These are phyloP conservation scores for Solen grandis DNA, from an alignment of 1,140 invertebrate species.

Conservation along the genomic window DNA sequence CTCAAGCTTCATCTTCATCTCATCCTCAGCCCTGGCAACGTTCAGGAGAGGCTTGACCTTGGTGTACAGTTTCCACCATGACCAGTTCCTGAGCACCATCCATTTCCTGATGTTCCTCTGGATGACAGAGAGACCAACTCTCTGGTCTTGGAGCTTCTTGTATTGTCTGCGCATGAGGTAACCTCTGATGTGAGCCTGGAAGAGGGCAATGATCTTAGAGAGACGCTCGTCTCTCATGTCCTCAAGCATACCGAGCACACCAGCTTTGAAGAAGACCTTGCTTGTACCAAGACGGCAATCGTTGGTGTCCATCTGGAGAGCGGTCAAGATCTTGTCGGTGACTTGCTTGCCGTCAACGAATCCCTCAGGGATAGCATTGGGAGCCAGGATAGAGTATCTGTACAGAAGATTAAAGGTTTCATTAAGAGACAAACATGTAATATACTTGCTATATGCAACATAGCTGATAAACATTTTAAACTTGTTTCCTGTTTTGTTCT, in stretches of 20 bases:
- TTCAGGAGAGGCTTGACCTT: constrained; percentile 98
- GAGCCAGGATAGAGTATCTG: constrained; percentile 98
- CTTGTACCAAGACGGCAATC: constrained; percentile 96
- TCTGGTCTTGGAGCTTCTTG: constrained; percentile 98
- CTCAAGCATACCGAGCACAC: constrained; percentile 99
- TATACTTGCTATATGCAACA: no score
- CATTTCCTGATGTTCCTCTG: constrained; percentile 99
- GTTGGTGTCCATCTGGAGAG: constrained; percentile 90
- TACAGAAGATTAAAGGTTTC: no score
- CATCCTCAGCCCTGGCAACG: constrained; percentile 98
- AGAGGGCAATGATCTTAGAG: constrained; percentile 97
- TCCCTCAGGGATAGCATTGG: constrained; percentile 88
- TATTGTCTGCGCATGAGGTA: constrained; percentile 92
- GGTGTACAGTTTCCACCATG: constrained; percentile 99
- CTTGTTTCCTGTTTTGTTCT: no score
- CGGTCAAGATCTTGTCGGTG: constrained; percentile 89
- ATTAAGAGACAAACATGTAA: no score
- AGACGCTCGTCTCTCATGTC: constrained; percentile 99
- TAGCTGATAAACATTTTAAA: no score
- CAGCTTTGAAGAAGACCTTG: constrained; percentile 99
- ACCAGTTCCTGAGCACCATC: constrained; percentile 98
- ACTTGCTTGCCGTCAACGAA: constrained; percentile 89
- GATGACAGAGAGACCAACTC: constrained; percentile 96
- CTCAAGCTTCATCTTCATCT: constrained; percentile 97
- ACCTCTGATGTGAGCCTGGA: constrained; percentile 96